Conservation (phyloP, 1,140 invertebrate genomes). For the Sweltsa coloradensis region DNA sequence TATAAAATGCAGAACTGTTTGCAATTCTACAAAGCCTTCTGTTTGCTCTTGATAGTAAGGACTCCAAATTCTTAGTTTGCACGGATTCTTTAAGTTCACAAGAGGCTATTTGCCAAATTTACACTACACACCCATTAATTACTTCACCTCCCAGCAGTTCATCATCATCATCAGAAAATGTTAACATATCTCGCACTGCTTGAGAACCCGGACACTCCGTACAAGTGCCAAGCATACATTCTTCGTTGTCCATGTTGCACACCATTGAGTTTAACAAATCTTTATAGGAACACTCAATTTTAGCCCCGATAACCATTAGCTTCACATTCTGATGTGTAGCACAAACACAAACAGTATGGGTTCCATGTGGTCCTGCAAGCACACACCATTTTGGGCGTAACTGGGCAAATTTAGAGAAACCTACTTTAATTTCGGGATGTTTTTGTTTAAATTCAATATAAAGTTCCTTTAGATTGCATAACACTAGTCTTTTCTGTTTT, state of each 20-base stretch:
- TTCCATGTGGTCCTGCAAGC: constrained; percentile 15
- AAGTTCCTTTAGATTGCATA: no score
- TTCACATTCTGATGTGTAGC: constrained; percentile 19
- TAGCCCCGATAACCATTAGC: constrained; percentile 14
- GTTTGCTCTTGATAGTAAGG: no score
- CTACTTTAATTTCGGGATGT: constrained; percentile 12
- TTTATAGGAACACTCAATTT: constrained; percentile 5
- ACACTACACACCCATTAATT: no score
- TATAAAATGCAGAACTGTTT: no score
- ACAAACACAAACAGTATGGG: constrained; percentile 20
- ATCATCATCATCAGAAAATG: no score
- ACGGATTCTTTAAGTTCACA: no score
- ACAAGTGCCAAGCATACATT: constrained; percentile 9
- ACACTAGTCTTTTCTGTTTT: constrained; percentile 13
- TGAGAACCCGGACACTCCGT: constrained; percentile 5
- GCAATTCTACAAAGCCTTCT: no score
- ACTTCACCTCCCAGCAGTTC: no score
- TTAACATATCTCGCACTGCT: constrained; percentile 5
- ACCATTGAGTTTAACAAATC: constrained; percentile 7
- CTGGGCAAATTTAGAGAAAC: constrained; percentile 10
- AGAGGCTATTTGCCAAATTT: no score
- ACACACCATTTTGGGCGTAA: constrained; percentile 17
- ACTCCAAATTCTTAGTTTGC: no score
- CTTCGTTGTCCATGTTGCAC: constrained; percentile 7
- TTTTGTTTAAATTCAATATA: constrained; percentile 13